Evolutionary conservation across 1,140 invertebrate genomes (phyloP).

Genomic region (Calliphora vicina): DNA sequence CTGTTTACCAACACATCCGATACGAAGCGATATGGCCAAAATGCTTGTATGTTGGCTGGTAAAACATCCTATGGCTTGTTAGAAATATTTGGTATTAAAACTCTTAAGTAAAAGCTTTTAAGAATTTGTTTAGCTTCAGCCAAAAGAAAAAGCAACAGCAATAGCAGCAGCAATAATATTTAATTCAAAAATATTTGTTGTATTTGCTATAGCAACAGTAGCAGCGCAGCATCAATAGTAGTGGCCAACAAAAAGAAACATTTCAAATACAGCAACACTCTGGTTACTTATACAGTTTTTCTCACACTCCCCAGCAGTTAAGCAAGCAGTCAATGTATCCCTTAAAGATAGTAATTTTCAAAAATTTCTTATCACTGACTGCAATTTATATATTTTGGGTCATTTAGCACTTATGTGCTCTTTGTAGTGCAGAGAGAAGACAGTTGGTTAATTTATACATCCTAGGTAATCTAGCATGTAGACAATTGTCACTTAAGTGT

Average conservation of each 20-base stretch:
- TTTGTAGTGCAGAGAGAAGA: too few relatives aligned
- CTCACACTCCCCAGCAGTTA: background rate
- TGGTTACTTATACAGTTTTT: background rate
- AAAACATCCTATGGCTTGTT: background rate
- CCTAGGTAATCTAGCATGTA: too few relatives aligned
- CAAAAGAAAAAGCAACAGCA: background rate
- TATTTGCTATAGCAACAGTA: background rate
- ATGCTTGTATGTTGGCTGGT: background rate
- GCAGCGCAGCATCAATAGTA: background rate
- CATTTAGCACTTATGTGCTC: too few relatives aligned
- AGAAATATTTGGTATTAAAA: background rate
- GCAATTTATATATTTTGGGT: too few relatives aligned
- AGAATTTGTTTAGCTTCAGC: background rate
- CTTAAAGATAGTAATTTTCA: too few relatives aligned
- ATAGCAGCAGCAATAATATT: background rate
- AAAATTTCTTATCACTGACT: too few relatives aligned
- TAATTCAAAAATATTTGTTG: too few relatives aligned
- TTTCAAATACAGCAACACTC: background rate
- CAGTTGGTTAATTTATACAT: too few relatives aligned
- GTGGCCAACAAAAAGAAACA: background rate
- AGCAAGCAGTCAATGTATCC: too few relatives aligned
- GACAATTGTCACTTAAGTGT: too few relatives aligned
- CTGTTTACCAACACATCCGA: too few relatives aligned
- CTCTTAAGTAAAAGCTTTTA: conserved; percentile 1
- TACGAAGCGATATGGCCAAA: too few relatives aligned